Evolutionary conservation across 2,113 vertebrate genomes (phyloP).

Genomic region (Micromys minutus): DNA sequence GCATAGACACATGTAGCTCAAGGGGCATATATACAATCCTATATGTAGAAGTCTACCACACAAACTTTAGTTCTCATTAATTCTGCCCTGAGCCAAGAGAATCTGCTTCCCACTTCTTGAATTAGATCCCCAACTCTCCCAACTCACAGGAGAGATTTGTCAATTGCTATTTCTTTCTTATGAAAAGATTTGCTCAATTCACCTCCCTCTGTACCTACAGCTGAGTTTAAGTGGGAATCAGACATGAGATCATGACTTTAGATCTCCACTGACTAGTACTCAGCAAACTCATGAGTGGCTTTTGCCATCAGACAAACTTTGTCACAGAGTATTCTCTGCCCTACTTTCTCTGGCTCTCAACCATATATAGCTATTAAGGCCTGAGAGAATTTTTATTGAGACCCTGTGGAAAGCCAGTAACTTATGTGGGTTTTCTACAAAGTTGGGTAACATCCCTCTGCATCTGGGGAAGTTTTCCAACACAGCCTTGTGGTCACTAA

Average conservation of each 20-base stretch:
- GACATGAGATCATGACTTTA: not conserved
- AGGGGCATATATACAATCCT: not conserved
- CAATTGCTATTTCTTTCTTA: constrained; percentile 9
- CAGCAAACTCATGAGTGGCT: not conserved
- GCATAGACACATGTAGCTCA: not conserved
- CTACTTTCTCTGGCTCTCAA: not conserved
- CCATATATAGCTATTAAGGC: not conserved
- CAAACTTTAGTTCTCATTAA: not conserved
- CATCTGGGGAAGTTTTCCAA: not conserved
- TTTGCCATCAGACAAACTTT: not conserved
- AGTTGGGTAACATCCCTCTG: not conserved
- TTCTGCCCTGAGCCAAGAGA: not conserved
- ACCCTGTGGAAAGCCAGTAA: not conserved
- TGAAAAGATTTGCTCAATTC: not conserved
- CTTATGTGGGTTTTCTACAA: not conserved
- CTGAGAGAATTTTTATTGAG: not conserved
- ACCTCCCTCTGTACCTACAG: not conserved
- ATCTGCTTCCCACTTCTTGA: not conserved
- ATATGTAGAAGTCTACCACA: not conserved
- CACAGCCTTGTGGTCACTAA: not conserved
- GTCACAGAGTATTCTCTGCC: not conserved
- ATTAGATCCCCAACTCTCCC: not conserved
- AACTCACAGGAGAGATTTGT: not conserved
- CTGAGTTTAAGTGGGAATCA: not conserved
- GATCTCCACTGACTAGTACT: not conserved